These are phyloP conservation scores for Lutraria lutraria DNA, from an alignment of 2,888 invertebrate species.

Conservation along the genomic window DNA sequence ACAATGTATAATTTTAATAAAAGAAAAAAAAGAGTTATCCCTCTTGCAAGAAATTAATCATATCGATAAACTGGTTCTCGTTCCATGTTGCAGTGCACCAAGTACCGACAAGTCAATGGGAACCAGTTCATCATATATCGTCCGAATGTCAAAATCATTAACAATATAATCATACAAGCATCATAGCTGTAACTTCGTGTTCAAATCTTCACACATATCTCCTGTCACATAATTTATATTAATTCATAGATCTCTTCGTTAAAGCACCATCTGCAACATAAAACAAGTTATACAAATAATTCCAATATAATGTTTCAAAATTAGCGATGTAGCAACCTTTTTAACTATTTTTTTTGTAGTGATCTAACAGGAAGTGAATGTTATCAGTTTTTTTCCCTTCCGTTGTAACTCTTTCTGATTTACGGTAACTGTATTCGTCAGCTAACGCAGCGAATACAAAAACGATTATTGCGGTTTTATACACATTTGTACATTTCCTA, in stretches of 20 bases:
- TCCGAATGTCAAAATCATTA: neutral
- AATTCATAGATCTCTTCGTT: neutral
- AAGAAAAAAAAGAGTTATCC: neutral
- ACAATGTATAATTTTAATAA: neutral
- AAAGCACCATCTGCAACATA: conserved; percentile 18
- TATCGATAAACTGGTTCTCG: no score
- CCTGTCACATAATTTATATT: neutral
- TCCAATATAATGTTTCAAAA: no score
- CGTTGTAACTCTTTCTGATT: no score
- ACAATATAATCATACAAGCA: neutral
- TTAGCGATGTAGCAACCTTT: neutral
- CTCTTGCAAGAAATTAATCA: neutral
- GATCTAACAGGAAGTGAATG: no score
- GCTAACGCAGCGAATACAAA: no score
- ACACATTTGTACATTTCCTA: neutral
- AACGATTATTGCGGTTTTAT: neutral
- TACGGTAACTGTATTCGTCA: no score
- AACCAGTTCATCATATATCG: neutral
- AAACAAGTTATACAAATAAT: neutral
- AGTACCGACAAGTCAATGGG: neutral
- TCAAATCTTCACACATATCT: neutral
- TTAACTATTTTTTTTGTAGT: neutral
- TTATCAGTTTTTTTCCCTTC: no score
- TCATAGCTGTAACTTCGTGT: neutral
- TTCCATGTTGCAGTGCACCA: no score